phyloP scores from a whole-genome alignment of 2,113 vertebrate genomes.

The Stegastes partitus region DNA sequence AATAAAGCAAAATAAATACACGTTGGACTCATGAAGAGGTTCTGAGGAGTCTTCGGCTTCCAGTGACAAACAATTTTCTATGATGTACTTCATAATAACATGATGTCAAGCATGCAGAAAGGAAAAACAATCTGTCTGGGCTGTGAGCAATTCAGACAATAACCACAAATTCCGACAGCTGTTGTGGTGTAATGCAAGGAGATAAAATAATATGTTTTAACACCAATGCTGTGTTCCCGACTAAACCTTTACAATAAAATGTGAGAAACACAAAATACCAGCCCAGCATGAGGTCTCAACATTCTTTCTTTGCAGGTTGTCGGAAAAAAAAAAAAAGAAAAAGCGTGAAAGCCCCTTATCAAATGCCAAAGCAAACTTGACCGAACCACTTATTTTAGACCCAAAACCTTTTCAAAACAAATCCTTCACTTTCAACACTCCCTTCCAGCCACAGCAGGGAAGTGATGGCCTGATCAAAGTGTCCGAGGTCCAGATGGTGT shows the following conservation, averaged over 20 bases:
- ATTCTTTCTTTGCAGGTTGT: background rate
- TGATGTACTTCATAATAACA: too few species aligned
- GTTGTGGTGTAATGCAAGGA: too few species aligned
- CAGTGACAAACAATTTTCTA: too few species aligned
- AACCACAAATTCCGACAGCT: too few species aligned
- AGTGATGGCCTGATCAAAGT: conserved; percentile 39
- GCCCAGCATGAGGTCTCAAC: background rate
- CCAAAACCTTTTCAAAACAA: conserved; percentile 46
- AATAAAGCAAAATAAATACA: conserved; percentile 46
- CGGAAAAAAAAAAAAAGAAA: background rate
- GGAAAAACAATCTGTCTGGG: too few species aligned
- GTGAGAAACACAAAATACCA: background rate
- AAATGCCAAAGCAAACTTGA: conserved; percentile 42
- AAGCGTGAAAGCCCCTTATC: conserved; percentile 36
- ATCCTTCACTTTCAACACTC: conserved; percentile 33
- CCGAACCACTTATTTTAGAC: conserved; percentile 22
- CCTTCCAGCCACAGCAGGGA: conserved; percentile 30
- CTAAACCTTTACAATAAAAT: background rate
- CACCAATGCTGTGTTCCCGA: background rate
- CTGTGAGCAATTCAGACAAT: too few species aligned
- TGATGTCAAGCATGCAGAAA: too few species aligned
- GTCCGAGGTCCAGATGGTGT: conserved; percentile 50
- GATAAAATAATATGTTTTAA: too few species aligned
- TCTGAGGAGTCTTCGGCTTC: background rate
- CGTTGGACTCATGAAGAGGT: background rate